Evolutionary conservation across 2,888 invertebrate genomes (phyloP).

Genomic region (Selenia dentaria): DNA sequence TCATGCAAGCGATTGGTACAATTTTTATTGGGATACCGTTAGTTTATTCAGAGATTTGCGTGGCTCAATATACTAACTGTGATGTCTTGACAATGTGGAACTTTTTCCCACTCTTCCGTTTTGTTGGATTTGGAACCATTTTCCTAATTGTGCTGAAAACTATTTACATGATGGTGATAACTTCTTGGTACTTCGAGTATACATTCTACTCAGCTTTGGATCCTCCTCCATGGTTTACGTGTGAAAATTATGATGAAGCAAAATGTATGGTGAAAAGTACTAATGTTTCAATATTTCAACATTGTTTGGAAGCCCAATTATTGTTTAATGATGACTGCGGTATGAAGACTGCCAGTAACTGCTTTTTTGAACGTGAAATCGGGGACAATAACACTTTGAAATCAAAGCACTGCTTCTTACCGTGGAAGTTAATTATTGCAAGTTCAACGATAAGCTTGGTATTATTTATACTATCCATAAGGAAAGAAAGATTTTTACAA

Average conservation of each 20-base stretch:
- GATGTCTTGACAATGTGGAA: slow-evolving; percentile 65
- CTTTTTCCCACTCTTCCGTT: slow-evolving; percentile 64
- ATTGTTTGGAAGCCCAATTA: slow-evolving; percentile 65
- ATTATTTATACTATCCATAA: slow-evolving; percentile 59
- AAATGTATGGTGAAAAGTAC: slow-evolving; percentile 72
- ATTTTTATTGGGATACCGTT: slow-evolving; percentile 68
- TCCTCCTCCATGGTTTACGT: slow-evolving; percentile 68
- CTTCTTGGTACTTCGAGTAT: slow-evolving; percentile 68
- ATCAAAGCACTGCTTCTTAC: slow-evolving; percentile 43
- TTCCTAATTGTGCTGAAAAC: slow-evolving; percentile 59
- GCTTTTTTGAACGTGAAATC: slow-evolving; percentile 67
- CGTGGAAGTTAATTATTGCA: slow-evolving; percentile 58
- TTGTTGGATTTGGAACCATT: slow-evolving; percentile 59
- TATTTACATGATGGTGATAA: slow-evolving; percentile 54
- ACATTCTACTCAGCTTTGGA: slow-evolving; percentile 59
- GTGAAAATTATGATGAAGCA: slow-evolving; percentile 53
- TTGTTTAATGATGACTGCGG: slow-evolving; percentile 67
- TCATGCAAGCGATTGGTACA: slow-evolving; percentile 49
- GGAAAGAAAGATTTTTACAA: slow-evolving; percentile 55
- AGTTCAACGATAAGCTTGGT: slow-evolving; percentile 41
- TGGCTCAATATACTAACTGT: slow-evolving; percentile 71
- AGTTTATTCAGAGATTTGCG: slow-evolving; percentile 69
- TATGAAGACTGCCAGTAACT: slow-evolving; percentile 66
- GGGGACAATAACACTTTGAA: slow-evolving; percentile 51
- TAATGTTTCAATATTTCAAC: slow-evolving; percentile 68